phyloP scores from a whole-genome alignment of 1,140 invertebrate genomes.

The Scaptomyza pallida region DNA sequence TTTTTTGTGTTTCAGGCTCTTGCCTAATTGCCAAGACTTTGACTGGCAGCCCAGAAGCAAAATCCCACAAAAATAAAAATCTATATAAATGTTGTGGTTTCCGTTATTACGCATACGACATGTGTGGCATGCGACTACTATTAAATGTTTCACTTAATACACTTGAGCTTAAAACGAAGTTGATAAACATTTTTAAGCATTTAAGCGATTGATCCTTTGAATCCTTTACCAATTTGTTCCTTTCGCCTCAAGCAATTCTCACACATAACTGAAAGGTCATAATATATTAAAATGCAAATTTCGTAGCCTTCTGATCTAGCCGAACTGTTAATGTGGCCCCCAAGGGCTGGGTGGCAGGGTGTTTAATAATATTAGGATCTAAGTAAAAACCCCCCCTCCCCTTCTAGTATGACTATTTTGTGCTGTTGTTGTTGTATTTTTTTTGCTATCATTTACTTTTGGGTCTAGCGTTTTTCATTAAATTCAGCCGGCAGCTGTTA shows the following conservation, averaged over 20 bases:
- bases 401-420: constrained; percentile 22
- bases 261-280: constrained; percentile 41
- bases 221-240: no score
- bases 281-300: constrained; percentile 55
- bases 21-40: constrained; percentile 78
- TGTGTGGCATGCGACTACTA: constrained; percentile 50
- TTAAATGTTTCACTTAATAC: constrained; percentile 27
- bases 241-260: constrained; percentile 17
- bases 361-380: constrained; percentile 7
- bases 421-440: background rate
- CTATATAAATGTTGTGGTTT: constrained; percentile 44
- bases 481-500: constrained; percentile 10
- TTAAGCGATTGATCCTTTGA: no score
- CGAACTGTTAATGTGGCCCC: constrained; percentile 1
- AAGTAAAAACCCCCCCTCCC: constrained; percentile 1
- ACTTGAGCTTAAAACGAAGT: background rate
- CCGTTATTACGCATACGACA: constrained; percentile 65
- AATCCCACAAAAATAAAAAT: constrained; percentile 22
- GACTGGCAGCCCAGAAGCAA: constrained; percentile 22
- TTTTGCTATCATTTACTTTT: constrained; percentile 53
- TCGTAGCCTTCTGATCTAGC: constrained; percentile 12
- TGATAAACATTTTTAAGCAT: background rate
- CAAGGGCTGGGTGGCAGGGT: constrained; percentile 24
- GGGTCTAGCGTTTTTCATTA: constrained; percentile 57
- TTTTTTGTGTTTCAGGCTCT: constrained; percentile 58